Evolutionary conservation across 2,113 vertebrate species (phyloP).

Genomic region (Piaya cayana): DNA sequence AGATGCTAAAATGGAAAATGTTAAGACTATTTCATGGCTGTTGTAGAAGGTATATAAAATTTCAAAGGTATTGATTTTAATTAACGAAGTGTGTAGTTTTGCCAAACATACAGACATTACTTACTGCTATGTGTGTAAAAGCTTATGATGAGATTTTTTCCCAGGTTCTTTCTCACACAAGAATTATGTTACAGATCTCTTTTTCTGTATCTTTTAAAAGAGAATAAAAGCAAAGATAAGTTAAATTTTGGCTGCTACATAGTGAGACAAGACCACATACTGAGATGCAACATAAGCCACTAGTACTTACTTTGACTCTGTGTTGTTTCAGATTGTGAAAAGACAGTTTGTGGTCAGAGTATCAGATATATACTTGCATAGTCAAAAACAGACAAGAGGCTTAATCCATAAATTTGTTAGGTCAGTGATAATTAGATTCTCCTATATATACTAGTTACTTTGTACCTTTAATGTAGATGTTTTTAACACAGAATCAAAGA

Average conservation of each 20-base stretch:
- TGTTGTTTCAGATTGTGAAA: background rate
- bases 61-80: background rate
- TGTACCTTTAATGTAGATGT: background rate
- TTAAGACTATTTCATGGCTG: background rate
- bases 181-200: background rate
- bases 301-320: background rate
- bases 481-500: rapidly evolving
- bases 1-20: background rate
- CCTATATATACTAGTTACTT: background rate
- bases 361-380: background rate
- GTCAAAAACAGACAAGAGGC: background rate
- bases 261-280: background rate
- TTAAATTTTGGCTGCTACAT: background rate
- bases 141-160: background rate
- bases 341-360: background rate
- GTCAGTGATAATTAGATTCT: background rate
- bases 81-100: background rate
- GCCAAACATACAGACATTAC: background rate
- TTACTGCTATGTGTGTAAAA: background rate
- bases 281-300: background rate
- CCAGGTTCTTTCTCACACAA: background rate
- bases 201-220: background rate
- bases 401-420: background rate
- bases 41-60: background rate
- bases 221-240: background rate